Evolutionary conservation across 2,888 invertebrate genomes (phyloP).

Genomic region (Caenorhabditis panamensis): DNA sequence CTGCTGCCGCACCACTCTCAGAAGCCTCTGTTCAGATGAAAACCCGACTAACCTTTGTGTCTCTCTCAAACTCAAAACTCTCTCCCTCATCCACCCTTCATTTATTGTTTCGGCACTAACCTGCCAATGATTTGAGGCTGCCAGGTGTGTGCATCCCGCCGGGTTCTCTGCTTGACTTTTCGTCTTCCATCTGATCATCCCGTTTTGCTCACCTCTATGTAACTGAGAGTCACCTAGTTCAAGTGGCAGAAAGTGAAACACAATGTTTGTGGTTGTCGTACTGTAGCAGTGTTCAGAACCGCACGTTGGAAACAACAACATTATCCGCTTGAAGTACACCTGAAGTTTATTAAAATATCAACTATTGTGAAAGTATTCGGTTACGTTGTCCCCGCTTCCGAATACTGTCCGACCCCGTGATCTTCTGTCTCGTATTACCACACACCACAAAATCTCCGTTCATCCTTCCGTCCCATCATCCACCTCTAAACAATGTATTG

Average conservation of each 20-base stretch:
- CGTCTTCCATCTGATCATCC: conserved; percentile 4
- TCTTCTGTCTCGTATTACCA: conserved; percentile 57
- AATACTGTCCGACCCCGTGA: conserved; percentile 43
- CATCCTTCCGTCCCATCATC: conserved; percentile 17
- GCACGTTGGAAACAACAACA: neutral
- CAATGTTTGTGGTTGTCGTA: neutral
- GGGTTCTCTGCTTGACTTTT: conserved; percentile 30
- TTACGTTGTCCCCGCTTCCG: conserved; percentile 14
- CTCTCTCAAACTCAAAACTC: conserved; percentile 23
- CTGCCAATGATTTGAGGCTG: conserved; percentile 59
- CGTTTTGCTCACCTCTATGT: conserved; percentile 17
- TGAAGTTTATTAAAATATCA: conserved; percentile 29
- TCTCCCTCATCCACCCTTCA: conserved; percentile 37
- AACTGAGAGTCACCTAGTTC: conserved; percentile 10
- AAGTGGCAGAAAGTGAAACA: neutral
- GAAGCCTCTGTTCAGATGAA: conserved; percentile 52
- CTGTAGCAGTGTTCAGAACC: neutral
- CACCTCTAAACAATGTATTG: conserved; percentile 57
- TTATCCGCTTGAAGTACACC: neutral
- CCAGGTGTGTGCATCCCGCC: conserved; percentile 54
- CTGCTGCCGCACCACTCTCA: conserved; percentile 12
- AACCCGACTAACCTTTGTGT: conserved; percentile 58
- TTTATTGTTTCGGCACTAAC: conserved; percentile 61
- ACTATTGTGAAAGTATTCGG: conserved; percentile 41
- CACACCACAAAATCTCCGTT: conserved; percentile 33